Evolutionary conservation across 2,888 invertebrate genomes (phyloP), one percentile per base, ranked within the genome.

Genomic region (Sepiola atlantica): DNA sequence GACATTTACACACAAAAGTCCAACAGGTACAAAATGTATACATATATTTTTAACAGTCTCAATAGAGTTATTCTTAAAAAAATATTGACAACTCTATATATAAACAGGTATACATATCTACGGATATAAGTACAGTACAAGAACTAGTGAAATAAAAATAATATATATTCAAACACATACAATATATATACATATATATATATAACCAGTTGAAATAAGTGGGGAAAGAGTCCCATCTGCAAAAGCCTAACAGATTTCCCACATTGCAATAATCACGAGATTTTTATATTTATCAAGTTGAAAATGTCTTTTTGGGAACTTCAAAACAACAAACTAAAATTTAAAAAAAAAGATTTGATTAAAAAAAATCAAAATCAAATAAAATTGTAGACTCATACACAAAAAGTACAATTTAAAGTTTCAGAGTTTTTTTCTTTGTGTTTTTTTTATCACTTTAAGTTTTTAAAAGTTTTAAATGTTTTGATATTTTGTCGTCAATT

Each of bases 231-330:
- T 14, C n/a, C n/a, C 77, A 77, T 32, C 77, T 77, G 77, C 16
- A 77, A n/a, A 77, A n/a, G 77, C 77, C 77, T 77, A 4, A 77
- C n/a, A 77, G 2, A 77, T 77, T 77, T 77, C 77, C n/a, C 77
- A 77, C 77, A 77, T 77, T 77, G n/a, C 77, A 77, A 77, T 77
- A n/a, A 77, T 77, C n/a, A n/a, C 77, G 14, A 77, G 77, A n/a
- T 77, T 32, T 77, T 77, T n/a, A 77, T 77, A n/a, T n/a, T n/a
- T 77, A 10, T n/a, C 77, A 77, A 77, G n/a, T 77, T 77, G n/a
- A 77, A 45, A 77, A 77, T 77, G 77, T 77, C 77, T 77, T 32
- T 77, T 77, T 77, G 77, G 32, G 77, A 14, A n/a, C 16, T 77
- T 77, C n/a, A 77, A 16, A 77, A n/a, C 14, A n/a, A 77, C n/a